phyloP scores from a whole-genome alignment of 1,140 invertebrate genomes.

The Himalopsyche phryganea region DNA sequence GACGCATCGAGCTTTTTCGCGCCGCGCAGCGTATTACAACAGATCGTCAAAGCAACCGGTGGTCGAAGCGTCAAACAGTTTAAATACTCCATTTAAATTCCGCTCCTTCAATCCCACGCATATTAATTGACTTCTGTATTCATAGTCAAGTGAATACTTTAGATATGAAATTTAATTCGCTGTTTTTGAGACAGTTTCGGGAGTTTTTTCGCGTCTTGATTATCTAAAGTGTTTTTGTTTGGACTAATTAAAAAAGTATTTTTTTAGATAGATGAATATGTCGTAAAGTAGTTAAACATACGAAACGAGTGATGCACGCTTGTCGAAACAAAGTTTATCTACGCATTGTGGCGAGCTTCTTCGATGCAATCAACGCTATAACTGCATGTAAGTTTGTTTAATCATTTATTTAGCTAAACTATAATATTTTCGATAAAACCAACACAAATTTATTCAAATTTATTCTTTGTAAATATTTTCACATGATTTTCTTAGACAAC shows the following conservation, averaged over 20 bases:
- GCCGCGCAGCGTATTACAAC: background rate
- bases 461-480: no score
- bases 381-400: background rate
- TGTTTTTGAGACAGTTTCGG: no score
- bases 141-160: no score
- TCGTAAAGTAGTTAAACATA: background rate
- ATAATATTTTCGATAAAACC: no score
- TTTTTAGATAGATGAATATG: background rate
- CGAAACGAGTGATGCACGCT: background rate
- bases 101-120: no score
- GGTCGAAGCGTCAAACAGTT: background rate
- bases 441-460: no score
- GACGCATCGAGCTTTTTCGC: background rate
- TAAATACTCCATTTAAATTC: background rate
- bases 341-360: background rate
- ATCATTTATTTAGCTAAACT: no score
- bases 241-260: background rate
- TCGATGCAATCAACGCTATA: background rate
- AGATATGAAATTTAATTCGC: no score
- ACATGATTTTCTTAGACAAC: no score
- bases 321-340: conserved; percentile 1
- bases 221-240: no score
- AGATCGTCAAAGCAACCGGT: background rate
- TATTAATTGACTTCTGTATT: no score
- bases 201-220: no score